phyloP scores from a whole-genome alignment of 2,797 vertebrate genomes.

The Phoeniculus purpureus region DNA sequence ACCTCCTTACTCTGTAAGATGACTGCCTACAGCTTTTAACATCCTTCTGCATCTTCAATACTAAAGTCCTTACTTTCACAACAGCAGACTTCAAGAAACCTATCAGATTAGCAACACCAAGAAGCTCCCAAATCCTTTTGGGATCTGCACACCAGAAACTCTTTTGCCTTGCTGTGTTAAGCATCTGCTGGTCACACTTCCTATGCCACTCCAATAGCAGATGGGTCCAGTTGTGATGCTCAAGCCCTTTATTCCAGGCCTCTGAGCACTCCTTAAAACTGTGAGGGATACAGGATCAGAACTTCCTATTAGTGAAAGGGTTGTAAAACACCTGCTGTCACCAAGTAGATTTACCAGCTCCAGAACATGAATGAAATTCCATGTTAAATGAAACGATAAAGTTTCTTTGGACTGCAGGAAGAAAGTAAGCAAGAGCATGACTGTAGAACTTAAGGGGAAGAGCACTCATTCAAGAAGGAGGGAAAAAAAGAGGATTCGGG shows the following conservation, averaged over 20 bases:
- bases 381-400: background rate
- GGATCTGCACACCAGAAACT: background rate
- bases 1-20: background rate
- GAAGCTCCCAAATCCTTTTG: background rate
- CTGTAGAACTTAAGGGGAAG: background rate
- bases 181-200: background rate
- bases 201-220: background rate
- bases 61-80: background rate
- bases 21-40: background rate
- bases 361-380: background rate
- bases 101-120: background rate
- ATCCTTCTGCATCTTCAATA: background rate
- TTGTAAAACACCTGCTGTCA: background rate
- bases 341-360: background rate
- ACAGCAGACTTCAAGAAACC: background rate
- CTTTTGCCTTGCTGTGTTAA: background rate
- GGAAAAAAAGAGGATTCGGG: background rate
- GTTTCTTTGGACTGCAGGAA: background rate
- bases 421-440: background rate
- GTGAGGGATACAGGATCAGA: background rate
- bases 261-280: background rate
- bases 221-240: background rate
- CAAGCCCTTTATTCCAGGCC: background rate
- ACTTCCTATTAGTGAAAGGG: background rate
- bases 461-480: background rate